Evolutionary conservation across 2,888 invertebrate genomes (phyloP).

Genomic region (Unio pictorum): DNA sequence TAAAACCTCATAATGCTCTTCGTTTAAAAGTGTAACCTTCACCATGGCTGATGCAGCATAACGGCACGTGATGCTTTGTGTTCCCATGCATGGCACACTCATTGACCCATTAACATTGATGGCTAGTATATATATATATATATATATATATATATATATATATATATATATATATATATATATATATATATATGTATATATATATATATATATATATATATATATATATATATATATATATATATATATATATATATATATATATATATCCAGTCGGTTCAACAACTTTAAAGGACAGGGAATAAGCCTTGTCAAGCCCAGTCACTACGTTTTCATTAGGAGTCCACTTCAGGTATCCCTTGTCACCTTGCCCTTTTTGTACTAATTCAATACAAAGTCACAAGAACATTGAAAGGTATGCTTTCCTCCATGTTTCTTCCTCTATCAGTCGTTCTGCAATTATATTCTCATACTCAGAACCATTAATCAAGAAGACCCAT

Average conservation of each 20-base stretch:
- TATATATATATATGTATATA: constrained; percentile 45
- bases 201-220: constrained; percentile 49
- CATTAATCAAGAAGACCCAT: constrained; percentile 35
- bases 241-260: too few species aligned
- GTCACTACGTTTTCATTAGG: constrained; percentile 42
- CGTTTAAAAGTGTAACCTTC: constrained; percentile 65
- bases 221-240: too few species aligned
- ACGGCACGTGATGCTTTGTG: constrained; percentile 68
- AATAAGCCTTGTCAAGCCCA: constrained; percentile 66
- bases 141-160: too few species aligned
- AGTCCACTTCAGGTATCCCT: constrained; percentile 66
- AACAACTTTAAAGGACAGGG: constrained; percentile 70
- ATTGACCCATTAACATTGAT: constrained; percentile 76
- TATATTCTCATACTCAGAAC: constrained; percentile 25
- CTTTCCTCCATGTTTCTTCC: constrained; percentile 42
- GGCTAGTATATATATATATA: constrained; percentile 73
- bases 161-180: too few species aligned
- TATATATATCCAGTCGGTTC: constrained; percentile 72
- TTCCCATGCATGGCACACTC: constrained; percentile 64
- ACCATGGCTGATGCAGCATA: constrained; percentile 76
- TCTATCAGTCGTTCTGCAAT: constrained; percentile 55
- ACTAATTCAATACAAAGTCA: constrained; percentile 62
- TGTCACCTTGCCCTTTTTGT: constrained; percentile 64
- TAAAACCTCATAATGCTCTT: constrained; percentile 47
- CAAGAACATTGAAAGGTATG: constrained; percentile 67